A percentile compares a stretch with the other conserved stretches of the same genome.
phyloP scores from a whole-genome alignment of 2,797 vertebrate species.

The Galaxias olidus region DNA sequence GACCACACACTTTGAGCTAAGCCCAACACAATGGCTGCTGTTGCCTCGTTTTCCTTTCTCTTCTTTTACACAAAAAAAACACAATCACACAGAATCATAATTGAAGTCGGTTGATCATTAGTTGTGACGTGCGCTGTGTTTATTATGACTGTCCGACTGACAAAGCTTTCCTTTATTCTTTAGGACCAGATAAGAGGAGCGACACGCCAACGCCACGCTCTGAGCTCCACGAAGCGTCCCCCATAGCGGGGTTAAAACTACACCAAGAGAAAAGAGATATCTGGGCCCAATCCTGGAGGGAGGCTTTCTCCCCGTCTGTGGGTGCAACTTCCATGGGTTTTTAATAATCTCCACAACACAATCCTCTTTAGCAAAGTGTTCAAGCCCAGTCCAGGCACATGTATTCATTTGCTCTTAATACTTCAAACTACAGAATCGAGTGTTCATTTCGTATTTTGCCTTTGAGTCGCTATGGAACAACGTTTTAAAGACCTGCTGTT shows the following conservation, averaged over 20 bases:
- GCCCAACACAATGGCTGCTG: constrained; percentile 33
- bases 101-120: constrained; percentile 46
- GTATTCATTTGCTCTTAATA: constrained; percentile 33
- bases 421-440: constrained; percentile 2
- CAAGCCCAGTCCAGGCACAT: constrained; percentile 35
- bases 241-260: constrained; percentile 11
- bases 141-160: constrained; percentile 1
- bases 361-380: constrained; percentile 53
- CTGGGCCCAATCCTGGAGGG: background rate
- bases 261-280: constrained; percentile 6
- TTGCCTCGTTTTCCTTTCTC: background rate
- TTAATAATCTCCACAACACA: constrained; percentile 44
- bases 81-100: constrained; percentile 35
- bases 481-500: background rate
- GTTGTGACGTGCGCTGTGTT: constrained; percentile 36
- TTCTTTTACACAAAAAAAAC: too few species aligned
- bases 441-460: background rate
- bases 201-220: constrained; percentile 4
- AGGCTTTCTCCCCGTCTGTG: constrained; percentile 14
- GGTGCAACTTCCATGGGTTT: constrained; percentile 23
- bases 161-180: constrained; percentile 23
- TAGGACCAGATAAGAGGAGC: constrained; percentile 31
- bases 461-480: background rate
- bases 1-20: constrained; percentile 32
- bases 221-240: background rate